Evolutionary conservation across 2,113 vertebrate species (phyloP).

Genomic region (Azemiops feae): DNA sequence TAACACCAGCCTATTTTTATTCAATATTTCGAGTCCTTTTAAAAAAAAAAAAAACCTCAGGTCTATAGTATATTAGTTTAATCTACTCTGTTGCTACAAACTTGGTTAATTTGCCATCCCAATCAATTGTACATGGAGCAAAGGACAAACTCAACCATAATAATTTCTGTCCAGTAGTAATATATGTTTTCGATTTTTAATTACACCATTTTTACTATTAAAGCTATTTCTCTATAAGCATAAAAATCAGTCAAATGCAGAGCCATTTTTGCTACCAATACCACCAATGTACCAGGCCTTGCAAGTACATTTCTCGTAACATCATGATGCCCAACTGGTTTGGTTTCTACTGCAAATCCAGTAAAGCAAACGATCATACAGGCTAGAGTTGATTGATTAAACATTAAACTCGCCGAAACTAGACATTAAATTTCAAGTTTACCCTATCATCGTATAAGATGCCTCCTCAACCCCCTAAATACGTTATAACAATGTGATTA

Average conservation of each 20-base stretch:
- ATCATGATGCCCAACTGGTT: constrained; percentile 55
- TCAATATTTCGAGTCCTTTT: neutral
- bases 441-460: constrained; percentile 40
- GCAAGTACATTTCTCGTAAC: constrained; percentile 54
- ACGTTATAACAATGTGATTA: constrained; percentile 40
- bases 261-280: constrained; percentile 34
- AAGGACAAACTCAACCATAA: constrained; percentile 62
- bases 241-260: neutral
- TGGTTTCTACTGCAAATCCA: constrained; percentile 46
- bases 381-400: constrained; percentile 69
- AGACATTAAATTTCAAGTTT: constrained; percentile 66
- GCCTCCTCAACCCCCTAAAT: constrained; percentile 33
- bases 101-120: constrained; percentile 50
- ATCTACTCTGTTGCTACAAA: constrained; percentile 59
- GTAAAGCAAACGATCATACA: constrained; percentile 59
- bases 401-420: constrained; percentile 63
- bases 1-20: neutral
- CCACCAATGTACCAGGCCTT: constrained; percentile 47
- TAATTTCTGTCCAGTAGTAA: constrained; percentile 59
- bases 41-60: constrained; percentile 31
- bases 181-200: constrained; percentile 52
- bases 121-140: constrained; percentile 69
- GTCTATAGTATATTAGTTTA: constrained; percentile 55
- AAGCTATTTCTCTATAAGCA: constrained; percentile 11
- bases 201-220: constrained; percentile 45